phyloP scores from a whole-genome alignment of 2,797 vertebrate genomes.

The Hyperoplus lanceolatus region DNA sequence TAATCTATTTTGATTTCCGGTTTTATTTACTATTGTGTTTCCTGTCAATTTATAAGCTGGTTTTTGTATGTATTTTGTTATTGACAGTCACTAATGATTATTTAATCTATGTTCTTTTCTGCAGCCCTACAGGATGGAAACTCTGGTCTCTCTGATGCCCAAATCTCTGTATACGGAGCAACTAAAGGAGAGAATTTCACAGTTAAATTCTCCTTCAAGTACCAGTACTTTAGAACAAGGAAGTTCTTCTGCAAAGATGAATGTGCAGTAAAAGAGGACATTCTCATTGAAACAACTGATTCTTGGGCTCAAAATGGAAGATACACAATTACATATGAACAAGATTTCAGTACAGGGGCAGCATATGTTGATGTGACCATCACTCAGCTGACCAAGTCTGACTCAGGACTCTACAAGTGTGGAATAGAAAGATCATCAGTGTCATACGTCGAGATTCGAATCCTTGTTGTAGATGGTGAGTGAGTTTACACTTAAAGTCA shows the following conservation, averaged over 20 bases:
- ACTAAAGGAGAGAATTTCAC: not conserved
- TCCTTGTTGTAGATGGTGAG: constrained; percentile 32
- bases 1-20: no score
- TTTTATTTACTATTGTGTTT: no score
- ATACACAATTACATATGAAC: not conserved
- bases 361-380: no score
- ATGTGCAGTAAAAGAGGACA: not conserved
- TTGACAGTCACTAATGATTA: not conserved
- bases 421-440: not conserved
- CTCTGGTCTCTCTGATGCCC: not conserved
- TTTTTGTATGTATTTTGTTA: no score
- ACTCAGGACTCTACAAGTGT: not conserved
- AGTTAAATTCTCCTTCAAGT: no score
- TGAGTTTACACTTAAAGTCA: not conserved
- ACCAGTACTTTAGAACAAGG: no score
- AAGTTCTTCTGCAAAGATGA: constrained; percentile 1
- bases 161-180: fast-evolving
- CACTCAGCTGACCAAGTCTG: constrained; percentile 10
- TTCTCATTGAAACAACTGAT: not conserved
- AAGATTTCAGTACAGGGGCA: no score
- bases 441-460: not conserved
- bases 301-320: fast-evolving
- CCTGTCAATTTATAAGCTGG: no score
- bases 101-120: not conserved
- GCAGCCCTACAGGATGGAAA: constrained; percentile 16